phyloP scores from a whole-genome alignment of 2,113 vertebrate genomes.

The Ptyas mucosa region DNA sequence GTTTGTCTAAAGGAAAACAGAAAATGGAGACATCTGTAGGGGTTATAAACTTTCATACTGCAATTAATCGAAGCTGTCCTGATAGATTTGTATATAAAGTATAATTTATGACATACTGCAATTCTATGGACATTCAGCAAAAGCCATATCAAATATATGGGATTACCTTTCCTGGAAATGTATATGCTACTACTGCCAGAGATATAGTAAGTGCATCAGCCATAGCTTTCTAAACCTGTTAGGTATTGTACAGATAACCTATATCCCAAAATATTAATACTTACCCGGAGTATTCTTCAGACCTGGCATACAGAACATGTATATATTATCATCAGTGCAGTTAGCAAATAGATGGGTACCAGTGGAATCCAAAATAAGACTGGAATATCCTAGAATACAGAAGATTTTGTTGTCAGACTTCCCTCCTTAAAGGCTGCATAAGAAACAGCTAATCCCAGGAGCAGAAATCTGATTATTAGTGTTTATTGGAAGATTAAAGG shows the following conservation, averaged over 20 bases:
- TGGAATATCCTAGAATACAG: slow-evolving; percentile 84
- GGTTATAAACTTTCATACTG: background rate
- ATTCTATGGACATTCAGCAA: background rate
- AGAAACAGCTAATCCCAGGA: background rate
- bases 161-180: background rate
- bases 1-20: background rate
- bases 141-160: background rate
- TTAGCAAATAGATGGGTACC: slow-evolving; percentile 87
- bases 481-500: background rate
- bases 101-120: background rate
- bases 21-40: background rate
- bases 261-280: background rate
- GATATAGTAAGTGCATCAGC: background rate
- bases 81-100: background rate
- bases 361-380: slow-evolving; percentile 85
- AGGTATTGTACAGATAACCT: background rate
- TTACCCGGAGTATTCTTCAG: slow-evolving; percentile 84
- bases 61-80: background rate
- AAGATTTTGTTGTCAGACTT: background rate
- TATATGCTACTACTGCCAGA: background rate
- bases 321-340: slow-evolving; percentile 94
- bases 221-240: background rate
- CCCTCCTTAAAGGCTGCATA: background rate
- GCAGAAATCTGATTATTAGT: background rate
- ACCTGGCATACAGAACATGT: slow-evolving; percentile 89